phyloP scores from a whole-genome alignment of 2,113 vertebrate species.

The Pontoporia blainvillei region DNA sequence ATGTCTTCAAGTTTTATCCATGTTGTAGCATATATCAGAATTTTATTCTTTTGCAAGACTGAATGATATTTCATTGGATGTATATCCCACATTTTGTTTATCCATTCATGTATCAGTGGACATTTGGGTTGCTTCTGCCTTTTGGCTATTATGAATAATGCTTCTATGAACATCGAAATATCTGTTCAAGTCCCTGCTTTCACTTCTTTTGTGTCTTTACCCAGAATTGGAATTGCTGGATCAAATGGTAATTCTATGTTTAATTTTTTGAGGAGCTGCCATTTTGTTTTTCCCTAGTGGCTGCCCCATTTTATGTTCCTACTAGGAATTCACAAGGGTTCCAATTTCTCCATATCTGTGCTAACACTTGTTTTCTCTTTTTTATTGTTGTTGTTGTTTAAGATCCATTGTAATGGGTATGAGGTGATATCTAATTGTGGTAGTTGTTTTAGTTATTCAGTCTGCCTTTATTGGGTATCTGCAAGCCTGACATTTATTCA shows the following conservation, averaged over 20 bases:
- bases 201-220: neutral
- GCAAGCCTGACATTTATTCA: neutral
- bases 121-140: neutral
- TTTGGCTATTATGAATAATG: neutral
- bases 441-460: neutral
- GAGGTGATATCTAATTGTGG: neutral
- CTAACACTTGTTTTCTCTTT: neutral
- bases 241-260: neutral
- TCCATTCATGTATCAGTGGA: neutral
- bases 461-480: neutral
- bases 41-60: neutral
- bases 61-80: neutral
- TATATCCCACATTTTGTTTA: neutral
- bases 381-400: too few relatives aligned
- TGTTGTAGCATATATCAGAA: neutral
- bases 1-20: neutral
- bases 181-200: neutral
- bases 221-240: neutral
- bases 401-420: too few relatives aligned
- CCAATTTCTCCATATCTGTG: rapidly evolving
- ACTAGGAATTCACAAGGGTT: neutral
- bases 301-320: neutral
- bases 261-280: neutral
- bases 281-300: neutral
- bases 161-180: neutral